phyloP scores from a whole-genome alignment of 1,140 invertebrate genomes.

The Ips typographus region DNA sequence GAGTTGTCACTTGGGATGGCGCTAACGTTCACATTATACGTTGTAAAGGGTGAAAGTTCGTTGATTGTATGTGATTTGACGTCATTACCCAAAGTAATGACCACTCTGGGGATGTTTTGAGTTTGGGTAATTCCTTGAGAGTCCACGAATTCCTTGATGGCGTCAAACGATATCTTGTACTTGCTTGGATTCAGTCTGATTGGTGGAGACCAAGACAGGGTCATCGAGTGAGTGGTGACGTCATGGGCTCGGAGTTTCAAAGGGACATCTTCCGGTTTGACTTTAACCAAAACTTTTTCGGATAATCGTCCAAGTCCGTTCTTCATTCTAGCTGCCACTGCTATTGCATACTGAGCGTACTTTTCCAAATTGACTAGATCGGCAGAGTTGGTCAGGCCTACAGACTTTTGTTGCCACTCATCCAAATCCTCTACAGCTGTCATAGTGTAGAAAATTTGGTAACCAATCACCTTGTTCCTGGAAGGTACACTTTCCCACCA shows the following conservation, averaged over 20 bases:
- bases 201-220: conserved; percentile 89
- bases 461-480: conserved; percentile 82
- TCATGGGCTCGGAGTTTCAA: conserved; percentile 82
- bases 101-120: conserved; percentile 73
- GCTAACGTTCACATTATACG: conserved; percentile 92
- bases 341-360: conserved; percentile 89
- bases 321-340: conserved; percentile 82
- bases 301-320: conserved; percentile 71
- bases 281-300: conserved; percentile 80
- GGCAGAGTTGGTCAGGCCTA: conserved; percentile 84
- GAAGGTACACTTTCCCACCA: conserved; percentile 95
- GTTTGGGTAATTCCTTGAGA: conserved; percentile 90
- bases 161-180: conserved; percentile 91
- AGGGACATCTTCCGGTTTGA: conserved; percentile 89
- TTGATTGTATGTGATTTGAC: conserved; percentile 74
- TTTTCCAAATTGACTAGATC: conserved; percentile 89
- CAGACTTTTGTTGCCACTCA: conserved; percentile 83
- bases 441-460: conserved; percentile 90
- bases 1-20: conserved; percentile 81
- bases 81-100: conserved; percentile 71
- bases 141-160: conserved; percentile 93
- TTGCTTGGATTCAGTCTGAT: conserved; percentile 84
- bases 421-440: conserved; percentile 90
- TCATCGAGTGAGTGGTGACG: conserved; percentile 87
- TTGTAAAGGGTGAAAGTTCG: conserved; percentile 90